Evolutionary conservation across 92 coral and sea anemone species (phyloP), one percentile per base, ranked within the genome.

Genomic region (Epizoanthus stellaris): DNA sequence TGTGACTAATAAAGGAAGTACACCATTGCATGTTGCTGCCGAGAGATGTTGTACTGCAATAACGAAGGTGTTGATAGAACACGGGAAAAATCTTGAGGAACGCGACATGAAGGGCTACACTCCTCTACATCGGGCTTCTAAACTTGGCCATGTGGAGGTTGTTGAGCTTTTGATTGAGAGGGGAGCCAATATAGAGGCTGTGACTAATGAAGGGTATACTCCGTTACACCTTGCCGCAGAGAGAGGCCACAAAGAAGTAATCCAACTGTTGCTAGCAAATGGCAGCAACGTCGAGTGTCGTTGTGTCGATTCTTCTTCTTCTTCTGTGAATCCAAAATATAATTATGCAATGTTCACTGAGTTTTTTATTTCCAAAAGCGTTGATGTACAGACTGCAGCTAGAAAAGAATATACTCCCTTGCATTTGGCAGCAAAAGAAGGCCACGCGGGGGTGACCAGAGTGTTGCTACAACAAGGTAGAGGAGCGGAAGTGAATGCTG

Each of bases 21-120:
- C 61, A 12, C 61, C 61, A 10, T 57, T 57, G 17, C 13, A 7
- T 7, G 13, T 57, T 14, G 61, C 61, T 57, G 12, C 17, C 4
- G 15, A 11, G 61, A 10, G 15, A 7, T 3, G 61, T 10, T n/a
- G 17, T 57, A 11, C 17, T 57, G 61, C 59, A 54, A 8, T 15
- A 54, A 54, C 21, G 6, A 59, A 20, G 19, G 64, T 59, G 6
- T 57, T 57, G 61, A 10, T 57, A 6, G 61, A 57, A n/a, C 61
- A 57, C 14, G 61, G 61, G 4, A 57, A 19, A 0, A 6, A 62
- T 19, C 45, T 81, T 23, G 73, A 74, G 13, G 80, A 81, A 16
- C 88, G 73, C 73, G 73, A 85, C 52, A 72, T 72, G 64, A 61
- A 81, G 9, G 88, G 80, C 39, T 73, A 73, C 81, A 71, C 88